Conservation (phyloP, 2,888 invertebrate species). For the Doris montereyensis region DNA sequence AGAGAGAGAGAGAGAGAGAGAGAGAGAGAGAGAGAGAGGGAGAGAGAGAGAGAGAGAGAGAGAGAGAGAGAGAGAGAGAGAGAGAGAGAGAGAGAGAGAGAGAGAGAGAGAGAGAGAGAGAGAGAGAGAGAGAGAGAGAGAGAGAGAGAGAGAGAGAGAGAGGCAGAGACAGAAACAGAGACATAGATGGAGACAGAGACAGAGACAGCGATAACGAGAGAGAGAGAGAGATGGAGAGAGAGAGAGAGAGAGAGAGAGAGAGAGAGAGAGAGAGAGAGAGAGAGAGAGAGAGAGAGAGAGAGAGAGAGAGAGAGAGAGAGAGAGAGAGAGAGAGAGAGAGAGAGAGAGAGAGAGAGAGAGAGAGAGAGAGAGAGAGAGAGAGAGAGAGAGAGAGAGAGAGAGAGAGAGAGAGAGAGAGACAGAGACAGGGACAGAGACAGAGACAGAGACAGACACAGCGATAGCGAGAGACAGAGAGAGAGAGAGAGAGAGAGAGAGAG, state of each 20-base stretch:
- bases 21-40: too few relatives aligned
- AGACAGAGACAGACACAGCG: neutral
- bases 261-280: conserved; percentile 9
- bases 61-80: too few relatives aligned
- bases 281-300: too few relatives aligned
- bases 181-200: too few relatives aligned
- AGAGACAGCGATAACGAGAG: neutral
- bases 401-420: neutral
- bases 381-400: neutral
- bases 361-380: neutral
- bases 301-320: too few relatives aligned
- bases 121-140: conserved; percentile 17
- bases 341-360: neutral
- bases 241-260: too few relatives aligned
- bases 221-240: too few relatives aligned
- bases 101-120: neutral
- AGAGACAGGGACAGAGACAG: neutral
- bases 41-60: too few relatives aligned
- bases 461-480: conserved; percentile 42
- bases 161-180: too few relatives aligned
- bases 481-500: too few relatives aligned
- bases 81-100: too few relatives aligned
- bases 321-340: neutral
- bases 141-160: conserved; percentile 28
- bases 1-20: too few relatives aligned